phyloP scores from a whole-genome alignment of 1,140 invertebrate species.

The Aphelenchoides avenae region DNA sequence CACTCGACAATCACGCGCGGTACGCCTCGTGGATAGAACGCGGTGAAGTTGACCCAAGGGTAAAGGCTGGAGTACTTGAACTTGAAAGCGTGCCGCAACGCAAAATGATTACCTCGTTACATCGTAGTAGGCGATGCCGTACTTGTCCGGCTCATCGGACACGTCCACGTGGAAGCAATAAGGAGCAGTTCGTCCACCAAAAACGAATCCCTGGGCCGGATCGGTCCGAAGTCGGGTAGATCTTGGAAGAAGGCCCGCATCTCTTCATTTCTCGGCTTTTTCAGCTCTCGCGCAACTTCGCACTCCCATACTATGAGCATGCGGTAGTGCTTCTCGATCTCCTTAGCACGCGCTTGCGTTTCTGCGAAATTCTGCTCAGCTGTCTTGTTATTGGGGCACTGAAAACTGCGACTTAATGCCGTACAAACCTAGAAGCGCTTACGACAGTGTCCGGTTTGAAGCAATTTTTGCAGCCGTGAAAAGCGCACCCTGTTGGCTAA shows the following conservation, averaged over 20 bases:
- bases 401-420: too few species aligned
- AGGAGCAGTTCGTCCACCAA: conserved; percentile 1
- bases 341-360: too few species aligned
- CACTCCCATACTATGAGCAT: conserved; percentile 2
- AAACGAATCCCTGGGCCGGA: neutral
- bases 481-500: too few species aligned
- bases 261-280: neutral
- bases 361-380: too few species aligned
- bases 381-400: too few species aligned
- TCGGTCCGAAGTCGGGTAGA: neutral
- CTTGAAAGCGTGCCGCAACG: too few species aligned
- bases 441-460: too few species aligned
- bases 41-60: neutral
- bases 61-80: too few species aligned
- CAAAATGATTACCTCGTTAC: too few species aligned
- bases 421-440: too few species aligned
- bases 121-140: conserved; percentile 2
- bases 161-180: neutral
- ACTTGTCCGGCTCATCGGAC: neutral
- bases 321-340: too few species aligned
- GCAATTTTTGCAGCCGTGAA: too few species aligned
- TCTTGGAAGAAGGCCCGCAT: neutral
- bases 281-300: conserved; percentile 2
- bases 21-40: neutral
- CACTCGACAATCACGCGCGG: neutral